Base-by-base conservation (phyloP, 1,140 invertebrate genomes). In the Leucophenga varia region DNA sequence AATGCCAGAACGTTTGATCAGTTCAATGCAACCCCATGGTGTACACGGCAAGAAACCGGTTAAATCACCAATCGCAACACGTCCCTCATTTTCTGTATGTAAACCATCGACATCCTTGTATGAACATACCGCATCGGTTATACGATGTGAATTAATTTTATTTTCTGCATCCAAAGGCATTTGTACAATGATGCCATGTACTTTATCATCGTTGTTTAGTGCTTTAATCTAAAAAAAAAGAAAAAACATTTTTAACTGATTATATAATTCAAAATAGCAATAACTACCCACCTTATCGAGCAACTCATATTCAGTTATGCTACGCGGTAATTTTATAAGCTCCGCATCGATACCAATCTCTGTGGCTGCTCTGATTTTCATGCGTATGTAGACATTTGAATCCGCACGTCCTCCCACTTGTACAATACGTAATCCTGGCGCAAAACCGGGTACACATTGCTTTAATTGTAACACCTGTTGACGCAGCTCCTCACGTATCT, bases 301-400 rank as follows among this genome's bases (percentile, higher is more conserved):
- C 40, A 75, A 46, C 78, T 98, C 90, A 34, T 76, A 59, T 80
- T 99, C 89, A 9, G 91, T 95, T 12, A 84, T 90, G 8, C 87
- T 84, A 8, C 83, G 83, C 0, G 93, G 87, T 49, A 98, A 78
- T 58, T 91, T 83, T 1, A 96, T 74, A 68, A 95, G 92, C 46
- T 85, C 79, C 1, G 90, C 90, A 14, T 81, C 72, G 25, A 98
- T 93, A 45, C 96, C 97, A 54, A 98, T 91, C 61, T 95, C 89
- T 20, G 78, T 82, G 1, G 95, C 95, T 6, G 92, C 89, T 76
- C 93, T 95, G 14, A 97, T 83, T 79, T 99, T 99, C 86, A 93
- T 95, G 31, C 90, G 80, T 71, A 99, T 99, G 75, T 99, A 99
- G 6, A 99, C 95, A 81, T 98, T 98, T n/a, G 96, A 98, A 78